These are phyloP conservation scores for Oophaga sylvatica DNA, from an alignment of 2,797 vertebrate species.

Conservation along the genomic window DNA sequence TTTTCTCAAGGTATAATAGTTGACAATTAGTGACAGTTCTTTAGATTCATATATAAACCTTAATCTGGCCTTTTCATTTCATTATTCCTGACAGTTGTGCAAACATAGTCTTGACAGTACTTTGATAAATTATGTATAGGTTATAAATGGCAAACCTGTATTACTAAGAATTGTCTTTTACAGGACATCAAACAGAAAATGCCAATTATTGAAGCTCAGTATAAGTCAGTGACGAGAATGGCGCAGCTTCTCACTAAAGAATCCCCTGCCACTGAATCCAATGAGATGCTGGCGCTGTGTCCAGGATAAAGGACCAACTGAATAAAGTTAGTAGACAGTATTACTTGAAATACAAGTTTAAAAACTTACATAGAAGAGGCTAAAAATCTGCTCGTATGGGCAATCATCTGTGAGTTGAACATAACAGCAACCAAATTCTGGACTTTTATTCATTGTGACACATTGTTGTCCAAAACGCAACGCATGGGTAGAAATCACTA, in stretches of 20 bases:
- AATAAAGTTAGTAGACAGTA: slow-evolving; percentile 78
- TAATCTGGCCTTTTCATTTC: not conserved
- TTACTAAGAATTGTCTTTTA: slow-evolving; percentile 38
- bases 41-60: not conserved
- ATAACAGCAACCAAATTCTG: not conserved
- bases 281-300: slow-evolving; percentile 84
- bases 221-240: slow-evolving; percentile 84
- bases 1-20: too few relatives aligned
- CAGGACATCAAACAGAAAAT: slow-evolving; percentile 92
- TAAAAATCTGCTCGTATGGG: not conserved
- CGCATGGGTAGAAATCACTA: too few relatives aligned
- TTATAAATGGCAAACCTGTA: not conserved
- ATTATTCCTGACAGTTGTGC: not conserved
- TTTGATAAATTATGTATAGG: not conserved
- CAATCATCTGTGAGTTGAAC: not conserved
- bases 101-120: not conserved
- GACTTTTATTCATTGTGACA: too few relatives aligned
- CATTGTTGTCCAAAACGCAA: too few relatives aligned
- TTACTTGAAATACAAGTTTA: not conserved
- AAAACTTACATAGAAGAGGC: not conserved
- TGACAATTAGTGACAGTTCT: not conserved
- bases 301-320: slow-evolving; percentile 88
- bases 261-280: slow-evolving; percentile 85
- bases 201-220: slow-evolving; percentile 89
- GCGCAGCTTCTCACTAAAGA: slow-evolving; percentile 92